Conservation (phyloP, 2,888 invertebrate genomes). For the Buathra laborator region DNA sequence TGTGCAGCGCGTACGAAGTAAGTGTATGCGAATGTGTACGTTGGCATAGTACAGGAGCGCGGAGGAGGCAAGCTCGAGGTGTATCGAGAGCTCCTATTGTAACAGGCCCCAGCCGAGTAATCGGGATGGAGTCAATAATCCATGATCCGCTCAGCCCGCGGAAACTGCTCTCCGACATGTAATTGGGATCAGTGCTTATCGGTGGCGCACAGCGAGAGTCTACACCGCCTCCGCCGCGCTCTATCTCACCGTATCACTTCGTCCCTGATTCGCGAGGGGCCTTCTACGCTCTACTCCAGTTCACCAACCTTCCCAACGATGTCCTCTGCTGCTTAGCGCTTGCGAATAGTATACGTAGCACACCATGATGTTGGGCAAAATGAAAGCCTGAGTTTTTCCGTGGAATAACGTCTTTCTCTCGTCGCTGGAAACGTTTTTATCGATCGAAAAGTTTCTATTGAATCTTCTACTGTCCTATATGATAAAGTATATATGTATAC, state of each 20-base stretch:
- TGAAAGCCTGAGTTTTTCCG: conserved; percentile 2
- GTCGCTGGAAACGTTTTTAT: conserved; percentile 8
- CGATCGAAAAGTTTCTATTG: conserved; percentile 10
- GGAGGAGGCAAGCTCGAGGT: conserved; percentile 60
- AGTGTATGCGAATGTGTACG: background rate
- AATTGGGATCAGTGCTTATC: conserved; percentile 85
- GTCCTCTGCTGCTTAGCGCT: conserved; percentile 56
- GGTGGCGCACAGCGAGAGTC: conserved; percentile 79
- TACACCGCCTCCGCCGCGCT: conserved; percentile 52
- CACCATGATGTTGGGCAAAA: conserved; percentile 33
- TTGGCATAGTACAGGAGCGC: conserved; percentile 7
- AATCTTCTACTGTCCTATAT: background rate
- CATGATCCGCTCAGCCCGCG: conserved; percentile 82
- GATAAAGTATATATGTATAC: background rate
- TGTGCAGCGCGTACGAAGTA: too few relatives aligned
- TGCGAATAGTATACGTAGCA: conserved; percentile 47
- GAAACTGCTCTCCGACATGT: conserved; percentile 80
- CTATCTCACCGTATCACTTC: conserved; percentile 58
- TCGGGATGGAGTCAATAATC: conserved; percentile 83
- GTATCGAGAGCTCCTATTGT: conserved; percentile 63
- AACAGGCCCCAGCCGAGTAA: conserved; percentile 69
- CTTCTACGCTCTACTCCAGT: background rate
- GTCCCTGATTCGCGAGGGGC: conserved; percentile 46
- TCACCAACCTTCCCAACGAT: background rate
- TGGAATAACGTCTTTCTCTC: background rate